Percentiles rank a stretch among this genome's conserved stretches.
phyloP scores from a whole-genome alignment of 2,113 vertebrate species.

The Piaya cayana region DNA sequence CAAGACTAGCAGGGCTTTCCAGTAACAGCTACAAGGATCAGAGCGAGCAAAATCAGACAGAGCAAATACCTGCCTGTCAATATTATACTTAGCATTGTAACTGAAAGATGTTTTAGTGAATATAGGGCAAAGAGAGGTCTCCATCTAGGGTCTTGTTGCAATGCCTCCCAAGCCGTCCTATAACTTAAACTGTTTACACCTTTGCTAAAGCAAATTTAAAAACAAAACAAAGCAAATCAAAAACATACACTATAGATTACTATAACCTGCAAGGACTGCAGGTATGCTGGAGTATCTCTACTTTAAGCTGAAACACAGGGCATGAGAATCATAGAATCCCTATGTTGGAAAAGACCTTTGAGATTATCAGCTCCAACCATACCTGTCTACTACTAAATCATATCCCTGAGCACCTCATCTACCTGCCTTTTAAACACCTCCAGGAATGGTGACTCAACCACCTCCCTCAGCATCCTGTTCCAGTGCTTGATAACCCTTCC shows the following conservation, averaged over 20 bases:
- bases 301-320: not conserved
- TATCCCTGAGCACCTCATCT: too few species aligned
- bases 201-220: not conserved
- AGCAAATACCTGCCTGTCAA: not conserved
- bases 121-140: not conserved
- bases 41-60: not conserved
- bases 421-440: too few species aligned
- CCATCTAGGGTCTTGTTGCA: not conserved
- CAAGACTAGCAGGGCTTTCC: not conserved
- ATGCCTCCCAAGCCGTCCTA: not conserved
- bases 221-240: not conserved
- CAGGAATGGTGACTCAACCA: too few species aligned
- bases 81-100: not conserved
- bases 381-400: too few species aligned
- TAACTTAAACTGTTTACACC: not conserved
- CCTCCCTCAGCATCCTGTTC: too few species aligned
- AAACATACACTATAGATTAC: not conserved
- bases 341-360: too few species aligned
- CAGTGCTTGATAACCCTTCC: too few species aligned
- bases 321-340: not conserved
- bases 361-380: too few species aligned
- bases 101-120: not conserved
- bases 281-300: not conserved
- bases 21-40: not conserved
- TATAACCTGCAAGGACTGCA: not conserved